phyloP scores from a whole-genome alignment of 1,140 invertebrate genomes.

The Druon quercuslanigerum region DNA sequence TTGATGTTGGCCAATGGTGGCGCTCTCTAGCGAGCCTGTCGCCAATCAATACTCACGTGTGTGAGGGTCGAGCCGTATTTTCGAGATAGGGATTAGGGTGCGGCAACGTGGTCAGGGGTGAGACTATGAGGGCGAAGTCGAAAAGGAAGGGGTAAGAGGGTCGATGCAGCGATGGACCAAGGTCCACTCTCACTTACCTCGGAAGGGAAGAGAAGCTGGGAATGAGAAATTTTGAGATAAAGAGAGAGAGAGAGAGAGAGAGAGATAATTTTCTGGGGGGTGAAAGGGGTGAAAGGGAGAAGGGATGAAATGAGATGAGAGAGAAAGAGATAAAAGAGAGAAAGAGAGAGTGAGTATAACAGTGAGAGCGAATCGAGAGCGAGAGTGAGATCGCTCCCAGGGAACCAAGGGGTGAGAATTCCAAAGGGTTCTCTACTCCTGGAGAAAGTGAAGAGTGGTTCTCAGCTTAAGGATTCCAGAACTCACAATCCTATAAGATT shows the following conservation, averaged over 20 bases:
- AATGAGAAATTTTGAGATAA: constrained; percentile 32
- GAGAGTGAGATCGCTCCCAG: constrained; percentile 66
- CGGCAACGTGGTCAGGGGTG: constrained; percentile 61
- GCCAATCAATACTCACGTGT: constrained; percentile 68
- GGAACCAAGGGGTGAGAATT: constrained; percentile 65
- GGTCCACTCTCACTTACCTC: constrained; percentile 71
- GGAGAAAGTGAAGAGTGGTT: constrained; percentile 72
- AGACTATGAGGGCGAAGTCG: constrained; percentile 50
- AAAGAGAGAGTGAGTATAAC: constrained; percentile 51
- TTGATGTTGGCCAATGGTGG: constrained; percentile 56
- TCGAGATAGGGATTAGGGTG: constrained; percentile 71
- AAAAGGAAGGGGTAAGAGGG: constrained; percentile 60
- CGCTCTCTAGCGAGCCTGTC: constrained; percentile 62
- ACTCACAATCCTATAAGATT: neutral
- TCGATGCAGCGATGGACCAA: constrained; percentile 73
- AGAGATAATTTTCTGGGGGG: constrained; percentile 36
- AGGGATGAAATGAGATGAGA: constrained; percentile 63
- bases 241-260: constrained; percentile 16
- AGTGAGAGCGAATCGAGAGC: constrained; percentile 68
- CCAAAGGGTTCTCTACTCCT: constrained; percentile 65
- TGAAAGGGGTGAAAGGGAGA: constrained; percentile 59
- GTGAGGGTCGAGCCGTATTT: constrained; percentile 65
- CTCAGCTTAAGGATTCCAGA: constrained; percentile 47
- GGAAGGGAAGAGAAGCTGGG: constrained; percentile 37
- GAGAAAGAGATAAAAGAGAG: neutral